Base-by-base conservation (phyloP, 2,888 invertebrate species). In the Calliopum simillimum region DNA sequence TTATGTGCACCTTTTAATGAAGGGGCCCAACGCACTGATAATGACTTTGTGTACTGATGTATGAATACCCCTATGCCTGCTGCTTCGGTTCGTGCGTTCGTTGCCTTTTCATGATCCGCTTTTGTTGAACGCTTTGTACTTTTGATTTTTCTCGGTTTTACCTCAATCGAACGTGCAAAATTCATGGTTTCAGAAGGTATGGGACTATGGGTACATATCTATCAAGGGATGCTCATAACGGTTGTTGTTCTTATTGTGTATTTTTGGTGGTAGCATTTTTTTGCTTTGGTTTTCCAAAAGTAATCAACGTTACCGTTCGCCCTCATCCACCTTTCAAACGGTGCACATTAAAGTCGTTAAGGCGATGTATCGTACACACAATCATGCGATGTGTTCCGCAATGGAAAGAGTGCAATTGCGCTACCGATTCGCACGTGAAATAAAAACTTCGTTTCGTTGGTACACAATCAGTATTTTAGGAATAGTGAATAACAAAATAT, bases 141-240 rank as follows among this genome's bases (percentile, higher is more conserved):
- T 67, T 70, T 66, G 70, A 58, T 69, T 69, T 51, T 62, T 76
- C 75, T 75, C 76, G 76, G 66, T 74, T 80, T 79, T 79, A 79
- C 81, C 81, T 80, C 78, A 80, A 79, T 74, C 75, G 76, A 74
- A 59, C 62, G 65, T 69, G 78, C 76, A 71, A 70, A 69, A 78
- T 67, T 67, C 67, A 67, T 59, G 44, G 25, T 47, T 11, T 21
- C 23, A 25, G 47, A 8, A 33, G 67, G n/a, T 21, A 55, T 33
- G 71, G 63, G 71, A 33, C 33, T 33, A 33, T 66, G 47, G 66
- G 46, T 56, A 56, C 2, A n/a, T 19, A n/a, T 33, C 33, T 19
- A n/a, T 33, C 33, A 33, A 33, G 33, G 33, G 33, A 33, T 33
- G 33, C 33, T 33, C 8, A 33, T 8, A 33, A 33, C 33, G 33